Evolutionary conservation across 2,888 invertebrate genomes (phyloP).

Genomic region (Drosophila merina): DNA sequence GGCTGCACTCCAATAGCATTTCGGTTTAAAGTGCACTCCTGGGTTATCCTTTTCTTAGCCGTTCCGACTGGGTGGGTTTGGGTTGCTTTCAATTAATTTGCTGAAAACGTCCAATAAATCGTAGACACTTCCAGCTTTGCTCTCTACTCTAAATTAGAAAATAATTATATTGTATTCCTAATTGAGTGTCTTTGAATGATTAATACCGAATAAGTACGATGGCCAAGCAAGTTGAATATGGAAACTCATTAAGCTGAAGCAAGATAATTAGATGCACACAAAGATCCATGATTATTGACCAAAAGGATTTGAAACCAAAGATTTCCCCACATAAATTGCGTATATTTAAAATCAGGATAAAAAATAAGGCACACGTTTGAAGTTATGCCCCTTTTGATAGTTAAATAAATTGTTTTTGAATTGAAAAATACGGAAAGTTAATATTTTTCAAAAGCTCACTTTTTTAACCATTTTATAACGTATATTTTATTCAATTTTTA

Average conservation of each 20-base stretch:
- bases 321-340: neutral
- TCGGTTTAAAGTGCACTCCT: conserved; percentile 57
- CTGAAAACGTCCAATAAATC: conserved; percentile 62
- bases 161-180: conserved; percentile 56
- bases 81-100: conserved; percentile 74
- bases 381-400: too few species aligned
- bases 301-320: neutral
- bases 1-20: conserved; percentile 62
- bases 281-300: neutral
- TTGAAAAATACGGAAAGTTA: too few species aligned
- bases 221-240: neutral
- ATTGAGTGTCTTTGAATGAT: conserved; percentile 32
- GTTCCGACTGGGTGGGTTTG: conserved; percentile 13
- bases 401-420: too few species aligned
- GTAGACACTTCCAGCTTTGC: conserved; percentile 12
- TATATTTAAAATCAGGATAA: neutral
- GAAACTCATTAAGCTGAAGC: conserved; percentile 9
- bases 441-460: too few species aligned
- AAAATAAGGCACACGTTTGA: too few species aligned
- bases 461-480: too few species aligned
- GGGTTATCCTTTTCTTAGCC: conserved; percentile 10
- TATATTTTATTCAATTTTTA: too few species aligned
- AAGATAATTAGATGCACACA: conserved; percentile 14
- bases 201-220: conserved; percentile 15
- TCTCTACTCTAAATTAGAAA: conserved; percentile 35